Percentiles rank a stretch among this genome's conserved stretches.
These are phyloP conservation scores for Zaprionus inermis DNA, from an alignment of 1,140 invertebrate genomes.

Conservation along the genomic window DNA sequence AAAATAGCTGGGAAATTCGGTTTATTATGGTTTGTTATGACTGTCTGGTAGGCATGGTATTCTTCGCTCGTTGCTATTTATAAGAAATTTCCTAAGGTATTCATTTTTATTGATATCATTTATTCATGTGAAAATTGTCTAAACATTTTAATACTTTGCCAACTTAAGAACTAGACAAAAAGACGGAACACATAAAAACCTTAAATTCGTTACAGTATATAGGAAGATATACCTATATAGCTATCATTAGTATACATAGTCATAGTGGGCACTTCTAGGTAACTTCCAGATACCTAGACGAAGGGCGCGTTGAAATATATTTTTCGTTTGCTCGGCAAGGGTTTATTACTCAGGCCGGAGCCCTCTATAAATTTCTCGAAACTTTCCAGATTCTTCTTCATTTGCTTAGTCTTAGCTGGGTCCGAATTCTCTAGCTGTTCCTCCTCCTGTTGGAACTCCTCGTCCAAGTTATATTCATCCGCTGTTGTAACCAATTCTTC, in stretches of 20 bases:
- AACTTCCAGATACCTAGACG: conserved; percentile 54
- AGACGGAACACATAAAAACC: conserved; percentile 50
- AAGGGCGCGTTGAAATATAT: conserved; percentile 80
- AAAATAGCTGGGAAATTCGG: no score
- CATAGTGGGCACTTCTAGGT: conserved; percentile 23
- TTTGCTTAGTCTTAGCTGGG: conserved; percentile 58
- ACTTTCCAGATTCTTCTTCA: conserved; percentile 65
- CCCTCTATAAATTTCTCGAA: conserved; percentile 79
- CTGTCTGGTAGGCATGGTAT: not conserved
- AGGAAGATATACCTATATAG: conserved; percentile 16
- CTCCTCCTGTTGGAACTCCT: conserved; percentile 61
- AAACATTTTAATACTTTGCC: conserved; percentile 63
- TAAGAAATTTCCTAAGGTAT: not conserved
- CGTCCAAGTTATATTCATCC: conserved; percentile 81
- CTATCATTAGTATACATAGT: conserved; percentile 2
- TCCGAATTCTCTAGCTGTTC: conserved; percentile 21
- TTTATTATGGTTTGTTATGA: not conserved
- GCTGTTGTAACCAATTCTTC: conserved; percentile 57
- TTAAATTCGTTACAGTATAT: conserved; percentile 53
- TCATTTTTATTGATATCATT: conserved; percentile 17
- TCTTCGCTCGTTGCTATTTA: not conserved
- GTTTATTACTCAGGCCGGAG: conserved; percentile 71
- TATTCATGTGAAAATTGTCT: conserved; percentile 60
- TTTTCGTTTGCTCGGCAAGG: conserved; percentile 76
- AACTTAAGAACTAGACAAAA: conserved; percentile 61